phyloP scores from a whole-genome alignment of 35 echinoderm and acorn worm species.

The Chiridota heheva region DNA sequence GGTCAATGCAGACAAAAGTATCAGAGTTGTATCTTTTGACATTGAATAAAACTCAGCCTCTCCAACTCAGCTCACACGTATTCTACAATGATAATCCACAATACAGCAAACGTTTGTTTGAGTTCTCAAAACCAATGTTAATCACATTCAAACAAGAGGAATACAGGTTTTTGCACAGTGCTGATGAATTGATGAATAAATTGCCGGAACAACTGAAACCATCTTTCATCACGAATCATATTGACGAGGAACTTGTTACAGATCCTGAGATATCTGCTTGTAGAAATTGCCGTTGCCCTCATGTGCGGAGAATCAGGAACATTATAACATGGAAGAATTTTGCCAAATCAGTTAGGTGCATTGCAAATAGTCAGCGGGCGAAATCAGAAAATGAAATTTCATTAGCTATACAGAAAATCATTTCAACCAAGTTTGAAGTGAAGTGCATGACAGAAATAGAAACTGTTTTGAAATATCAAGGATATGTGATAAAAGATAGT shows the following conservation, averaged over 20 bases:
- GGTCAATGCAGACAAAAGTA: not conserved
- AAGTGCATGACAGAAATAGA: too few relatives aligned
- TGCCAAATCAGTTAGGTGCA: conserved; percentile 22
- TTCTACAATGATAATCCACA: conserved; percentile 29
- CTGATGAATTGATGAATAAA: not conserved
- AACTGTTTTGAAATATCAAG: too few relatives aligned
- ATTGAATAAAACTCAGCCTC: not conserved
- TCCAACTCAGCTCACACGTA: not conserved
- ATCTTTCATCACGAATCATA: not conserved
- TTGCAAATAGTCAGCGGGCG: conserved; percentile 5
- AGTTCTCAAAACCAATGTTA: not conserved
- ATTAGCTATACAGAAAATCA: not conserved
- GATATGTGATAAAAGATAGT: too few relatives aligned
- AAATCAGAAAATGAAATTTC: not conserved
- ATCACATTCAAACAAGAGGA: conserved; percentile 14
- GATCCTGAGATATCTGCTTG: not conserved
- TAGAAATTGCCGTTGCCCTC: not conserved
- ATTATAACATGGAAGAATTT: conserved; percentile 9
- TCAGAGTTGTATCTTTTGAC: conserved; percentile 26
- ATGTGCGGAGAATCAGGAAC: not conserved
- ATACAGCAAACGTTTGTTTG: conserved; percentile 28
- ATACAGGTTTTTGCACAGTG: not conserved
- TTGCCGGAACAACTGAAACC: conserved; percentile 20
- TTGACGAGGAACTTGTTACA: conserved; percentile 1
- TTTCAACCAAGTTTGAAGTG: too few relatives aligned